Base-by-base conservation (phyloP, 1,140 invertebrate species). In the Conus ventricosus region DNA sequence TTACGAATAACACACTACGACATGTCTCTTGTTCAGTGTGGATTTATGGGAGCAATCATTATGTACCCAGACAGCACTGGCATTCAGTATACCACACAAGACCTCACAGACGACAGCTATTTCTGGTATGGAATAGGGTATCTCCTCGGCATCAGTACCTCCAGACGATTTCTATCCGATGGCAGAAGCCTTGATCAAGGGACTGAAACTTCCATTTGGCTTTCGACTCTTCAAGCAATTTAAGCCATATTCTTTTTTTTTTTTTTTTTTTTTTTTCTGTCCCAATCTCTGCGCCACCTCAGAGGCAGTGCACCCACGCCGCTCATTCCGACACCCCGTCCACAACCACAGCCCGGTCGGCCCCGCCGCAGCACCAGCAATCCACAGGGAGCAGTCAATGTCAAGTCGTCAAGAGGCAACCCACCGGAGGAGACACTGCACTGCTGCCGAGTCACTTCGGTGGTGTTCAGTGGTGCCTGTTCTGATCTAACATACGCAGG, bases 41-140 rank as follows among this genome's bases (percentile, higher is more conserved):
- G 92, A 15, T 99, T 99, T 92, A 97, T 98, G 90, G 98, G 98
- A 3, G 97, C 97, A 84, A 96, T 96, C 1, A 91, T 98, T 0
- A 89, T 97, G 7, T 96, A 96, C 75, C 96, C 97, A 0, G 94
- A 97, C 81, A 94, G 96, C 53, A 94, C 98, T 60, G 97, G 97
- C 1, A 95, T 98, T 5, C 67, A 88, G 54, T 91, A 87, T 55
- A 82, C 88, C 17, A 80, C 95, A 20, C 92, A 93, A 6, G 97
- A 97, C 84, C 92, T 97, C n/a, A 96, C 97, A 83, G 97, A 96
- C n/a, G 97, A 97, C 84, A 94, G 97, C 4, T 97, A 98, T 93
- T 96, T 98, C 91, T 98, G 98, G 98, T 96, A 96, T 76, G 97
- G 97, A 1, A 96, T 98, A 57, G 98, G 97, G 1, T 96, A 97